A percentile compares a stretch with the other conserved stretches of the same genome.
phyloP scores from a whole-genome alignment of 2,888 invertebrate genomes.

The Microctonus brassicae region DNA sequence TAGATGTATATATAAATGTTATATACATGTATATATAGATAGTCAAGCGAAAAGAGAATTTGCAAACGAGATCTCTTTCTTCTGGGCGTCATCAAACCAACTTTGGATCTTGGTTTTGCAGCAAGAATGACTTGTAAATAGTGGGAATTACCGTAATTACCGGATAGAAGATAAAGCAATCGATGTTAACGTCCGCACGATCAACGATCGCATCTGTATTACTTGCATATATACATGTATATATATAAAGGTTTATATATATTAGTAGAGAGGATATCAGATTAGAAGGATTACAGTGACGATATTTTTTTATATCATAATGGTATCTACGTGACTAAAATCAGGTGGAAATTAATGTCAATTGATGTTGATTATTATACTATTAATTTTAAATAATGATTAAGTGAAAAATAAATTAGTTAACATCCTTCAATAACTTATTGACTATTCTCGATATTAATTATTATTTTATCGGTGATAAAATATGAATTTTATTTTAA shows the following conservation, averaged over 20 bases:
- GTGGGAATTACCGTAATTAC: constrained; percentile 53
- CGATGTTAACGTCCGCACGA: constrained; percentile 40
- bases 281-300: neutral
- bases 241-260: neutral
- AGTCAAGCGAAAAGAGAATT: neutral
- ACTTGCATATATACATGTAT: neutral
- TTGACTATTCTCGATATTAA: neutral
- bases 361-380: neutral
- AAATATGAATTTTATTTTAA: neutral
- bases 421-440: neutral
- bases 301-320: neutral
- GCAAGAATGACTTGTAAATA: constrained; percentile 51
- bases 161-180: constrained; percentile 50
- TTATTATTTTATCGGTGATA: too few species aligned
- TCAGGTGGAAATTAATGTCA: constrained; percentile 6
- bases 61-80: constrained; percentile 4
- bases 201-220: constrained; percentile 37
- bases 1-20: neutral
- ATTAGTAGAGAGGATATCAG: neutral
- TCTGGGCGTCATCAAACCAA: constrained; percentile 7
- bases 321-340: neutral
- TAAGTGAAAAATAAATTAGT: neutral
- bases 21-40: neutral
- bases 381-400: neutral
- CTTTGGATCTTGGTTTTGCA: constrained; percentile 29